A percentile compares a stretch with the other conserved stretches of the same genome.
Conservation (phyloP, 2,113 vertebrate species). For the Chaenocephalus aceratus region DNA sequence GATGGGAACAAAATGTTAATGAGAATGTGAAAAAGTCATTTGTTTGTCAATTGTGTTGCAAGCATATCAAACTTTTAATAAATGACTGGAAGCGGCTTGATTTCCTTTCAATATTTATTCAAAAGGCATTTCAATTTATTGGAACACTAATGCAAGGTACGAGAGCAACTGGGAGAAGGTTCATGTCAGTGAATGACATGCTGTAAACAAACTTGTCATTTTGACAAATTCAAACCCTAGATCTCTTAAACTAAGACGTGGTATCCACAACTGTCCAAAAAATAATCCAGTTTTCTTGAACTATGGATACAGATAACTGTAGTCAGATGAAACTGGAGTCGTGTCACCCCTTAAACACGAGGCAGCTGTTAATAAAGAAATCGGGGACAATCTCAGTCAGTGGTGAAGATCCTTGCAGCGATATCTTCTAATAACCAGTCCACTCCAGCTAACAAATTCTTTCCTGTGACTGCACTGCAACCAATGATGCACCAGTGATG, state of each 20-base stretch:
- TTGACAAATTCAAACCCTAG: not conserved
- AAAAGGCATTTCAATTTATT: not conserved
- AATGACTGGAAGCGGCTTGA: too few species aligned
- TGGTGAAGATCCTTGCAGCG: constrained; percentile 80
- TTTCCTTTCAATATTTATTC: not conserved
- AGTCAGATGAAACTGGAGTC: not conserved
- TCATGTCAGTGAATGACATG: too few species aligned
- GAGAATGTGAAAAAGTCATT: too few species aligned
- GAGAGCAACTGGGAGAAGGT: too few species aligned
- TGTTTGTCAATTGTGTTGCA: too few species aligned
- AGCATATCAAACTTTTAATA: too few species aligned
- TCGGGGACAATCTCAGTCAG: constrained; percentile 59
- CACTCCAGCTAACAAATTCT: constrained; percentile 88
- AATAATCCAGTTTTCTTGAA: not conserved
- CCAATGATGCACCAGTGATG: constrained; percentile 94
- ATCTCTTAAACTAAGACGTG: too few species aligned
- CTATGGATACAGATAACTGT: not conserved
- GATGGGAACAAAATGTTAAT: too few species aligned
- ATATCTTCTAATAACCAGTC: constrained; percentile 89
- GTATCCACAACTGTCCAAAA: too few species aligned
- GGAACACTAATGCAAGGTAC: not conserved
- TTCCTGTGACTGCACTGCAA: constrained; percentile 91
- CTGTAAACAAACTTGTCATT: not conserved
- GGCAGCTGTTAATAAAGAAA: not conserved
- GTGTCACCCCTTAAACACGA: not conserved